Base-by-base conservation (phyloP, 2,113 vertebrate species). In the Psammodynastes pulverulentus region DNA sequence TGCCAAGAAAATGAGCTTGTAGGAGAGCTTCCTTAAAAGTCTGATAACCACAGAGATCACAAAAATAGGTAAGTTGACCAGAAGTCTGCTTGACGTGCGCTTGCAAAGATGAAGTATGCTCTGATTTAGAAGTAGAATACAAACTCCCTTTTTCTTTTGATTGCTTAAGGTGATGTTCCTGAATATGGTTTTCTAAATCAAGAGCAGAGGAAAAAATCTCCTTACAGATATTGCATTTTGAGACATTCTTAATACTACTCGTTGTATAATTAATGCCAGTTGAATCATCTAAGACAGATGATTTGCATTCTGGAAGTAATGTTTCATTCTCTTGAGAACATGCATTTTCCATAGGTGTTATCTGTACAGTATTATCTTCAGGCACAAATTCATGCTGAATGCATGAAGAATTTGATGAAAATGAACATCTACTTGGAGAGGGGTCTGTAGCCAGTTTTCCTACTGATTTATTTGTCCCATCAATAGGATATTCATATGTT, bases 11-110 rank as follows among this genome's bases (percentile, higher is more conserved):
- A 93, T 98, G 98, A 86, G 97, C 95, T 24, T 95, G 95, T 56
- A 98, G 62, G 46, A 97, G 95, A 91, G 91, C 95, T 89, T 98
- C 97, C 67, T 97, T 96, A 39, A 85, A 24, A 62, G 95, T 97
- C 86, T 97, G 97, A 93, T 97, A 98, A 93, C 97, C 97, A 92
- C 98, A 98, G 17, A 97, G 97, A 15, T 97, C 97, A 86, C 97
- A 98, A 51, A 93, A 97, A 67, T 97, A 97, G 49, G 79, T 94
- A 86, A 93, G 95, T 17, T 96, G 93, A 88, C 95, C 94, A 0
- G 79, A 87, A 3, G 91, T 92, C 58, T 89, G 95, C 9, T 92
- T 94, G 86, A 92, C 2, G 0, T 92, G 94, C 0, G 0, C 21
- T 2, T 93, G 94, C 0, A 93, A 88, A 0, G 46, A 17, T 17